Conservation (phyloP, 2,888 invertebrate species). For the Nemurella pictetii region DNA sequence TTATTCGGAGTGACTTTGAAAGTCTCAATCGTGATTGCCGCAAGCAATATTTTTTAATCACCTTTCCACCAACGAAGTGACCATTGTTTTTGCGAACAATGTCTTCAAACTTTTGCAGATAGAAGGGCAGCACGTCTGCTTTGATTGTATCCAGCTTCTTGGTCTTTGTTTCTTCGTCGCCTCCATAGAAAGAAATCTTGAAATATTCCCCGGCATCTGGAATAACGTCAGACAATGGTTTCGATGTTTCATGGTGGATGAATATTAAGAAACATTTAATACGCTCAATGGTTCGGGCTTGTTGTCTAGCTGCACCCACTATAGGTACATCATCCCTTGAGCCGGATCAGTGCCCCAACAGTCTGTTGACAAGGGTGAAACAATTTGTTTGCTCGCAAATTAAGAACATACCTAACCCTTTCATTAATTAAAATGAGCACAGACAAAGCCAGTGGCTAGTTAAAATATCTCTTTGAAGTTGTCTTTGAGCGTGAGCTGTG, state of each 20-base stretch:
- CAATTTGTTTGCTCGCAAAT: neutral
- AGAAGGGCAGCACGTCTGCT: neutral
- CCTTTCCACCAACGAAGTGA: conserved; percentile 14
- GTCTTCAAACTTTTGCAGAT: neutral
- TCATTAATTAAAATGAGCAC: neutral
- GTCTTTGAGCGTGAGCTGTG: neutral
- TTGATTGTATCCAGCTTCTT: neutral
- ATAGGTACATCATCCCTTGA: no score
- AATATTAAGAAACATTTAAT: no score
- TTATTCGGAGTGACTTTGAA: no score
- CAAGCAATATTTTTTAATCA: neutral
- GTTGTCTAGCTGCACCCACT: no score
- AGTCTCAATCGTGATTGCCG: no score
- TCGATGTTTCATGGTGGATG: no score
- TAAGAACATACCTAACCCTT: neutral
- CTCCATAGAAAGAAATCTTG: neutral
- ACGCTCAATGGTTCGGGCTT: no score
- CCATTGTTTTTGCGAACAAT: neutral
- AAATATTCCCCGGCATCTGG: conserved; percentile 20
- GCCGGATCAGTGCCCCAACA: no score
- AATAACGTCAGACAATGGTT: neutral
- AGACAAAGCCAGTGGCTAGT: neutral
- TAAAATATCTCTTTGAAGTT: neutral
- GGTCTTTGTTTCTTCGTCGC: conserved; percentile 2
- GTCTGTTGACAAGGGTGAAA: no score